Base-by-base conservation (phyloP, 2,888 invertebrate species). In the Acheta domesticus region DNA sequence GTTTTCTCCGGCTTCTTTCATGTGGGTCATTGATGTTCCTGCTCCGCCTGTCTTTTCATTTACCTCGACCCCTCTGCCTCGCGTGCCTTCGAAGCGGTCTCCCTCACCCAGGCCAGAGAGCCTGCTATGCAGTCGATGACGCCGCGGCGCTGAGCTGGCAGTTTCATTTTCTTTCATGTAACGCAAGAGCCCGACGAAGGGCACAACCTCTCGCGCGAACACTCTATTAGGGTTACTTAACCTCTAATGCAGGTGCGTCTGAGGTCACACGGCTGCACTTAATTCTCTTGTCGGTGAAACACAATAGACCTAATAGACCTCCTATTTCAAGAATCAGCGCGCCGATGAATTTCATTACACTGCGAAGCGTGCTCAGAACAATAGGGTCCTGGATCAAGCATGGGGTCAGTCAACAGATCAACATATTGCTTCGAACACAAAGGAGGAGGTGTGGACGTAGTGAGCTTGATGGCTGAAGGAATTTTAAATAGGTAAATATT, bases 271-370 rank as follows among this genome's bases (percentile, higher is more conserved):
- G n/a, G n/a, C 14, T 19, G 62, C 62, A 62, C 62, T 62, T 62
- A 62, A 62, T 62, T 62, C 62, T 62, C 16, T 62, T 62, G 62
- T 62, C 62, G 62, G 62, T n/a, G 62, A 62, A 62, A 62, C n/a
- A 62, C 62, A 62, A 62, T 62, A 62, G 62, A 62, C 14, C 62
- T 62, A 62, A 62, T 62, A 62, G 62, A n/a, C 62, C 62, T n/a
- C n/a, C n/a, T n/a, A 62, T 62, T 62, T 62, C 14, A n/a, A 62
- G 14, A 62, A 14, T n/a, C 62, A 62, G n/a, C n/a, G 62, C 62
- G n/a, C n/a, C 4, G n/a, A n/a, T 62, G 62, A 62, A 62, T 62
- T 62, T 62, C 62, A 62, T 62, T 62, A 62, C 62, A 12, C n/a
- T 62, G 62, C n/a, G n/a, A 16, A 62, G 62, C 62, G 8, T 62